Percentiles rank a stretch among this genome's conserved stretches.
Evolutionary conservation across 2,113 vertebrate species (phyloP).

Genomic region (Montifringilla adamsi): DNA sequence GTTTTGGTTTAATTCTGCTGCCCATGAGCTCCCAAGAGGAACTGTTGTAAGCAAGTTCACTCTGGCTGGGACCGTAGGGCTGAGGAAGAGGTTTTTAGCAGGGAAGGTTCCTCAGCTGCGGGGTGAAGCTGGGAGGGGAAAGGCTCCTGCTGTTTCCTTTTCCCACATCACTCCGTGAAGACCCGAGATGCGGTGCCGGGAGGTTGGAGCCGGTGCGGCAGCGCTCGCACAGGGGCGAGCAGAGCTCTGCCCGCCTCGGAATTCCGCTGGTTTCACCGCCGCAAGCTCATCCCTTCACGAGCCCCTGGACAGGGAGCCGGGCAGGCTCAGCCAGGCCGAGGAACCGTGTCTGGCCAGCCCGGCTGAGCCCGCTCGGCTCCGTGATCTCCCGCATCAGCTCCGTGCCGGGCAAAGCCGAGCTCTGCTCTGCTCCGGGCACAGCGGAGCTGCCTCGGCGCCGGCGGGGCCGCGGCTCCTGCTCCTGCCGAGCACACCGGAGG

Average conservation of each 20-base stretch:
- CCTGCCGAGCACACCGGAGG: no score
- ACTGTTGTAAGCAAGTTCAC: fast-evolving
- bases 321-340: fast-evolving
- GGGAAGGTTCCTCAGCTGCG: not conserved
- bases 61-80: not conserved
- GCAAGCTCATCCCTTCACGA: not conserved
- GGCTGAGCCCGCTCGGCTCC: not conserved
- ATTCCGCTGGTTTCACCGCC: not conserved
- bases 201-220: not conserved
- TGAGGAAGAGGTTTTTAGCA: not conserved
- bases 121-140: not conserved
- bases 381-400: fast-evolving
- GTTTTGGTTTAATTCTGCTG: not conserved
- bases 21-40: not conserved
- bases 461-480: no score
- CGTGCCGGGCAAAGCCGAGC: not conserved
- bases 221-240: not conserved
- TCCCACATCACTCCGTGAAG: not conserved
- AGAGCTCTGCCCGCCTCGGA: not conserved
- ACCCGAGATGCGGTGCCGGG: not conserved
- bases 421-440: not conserved
- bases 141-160: not conserved
- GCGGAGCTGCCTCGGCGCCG: no score
- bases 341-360: fast-evolving
- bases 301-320: not conserved